Base-by-base conservation (phyloP, 2,888 invertebrate species). In the Fissipunctia ypsillon region DNA sequence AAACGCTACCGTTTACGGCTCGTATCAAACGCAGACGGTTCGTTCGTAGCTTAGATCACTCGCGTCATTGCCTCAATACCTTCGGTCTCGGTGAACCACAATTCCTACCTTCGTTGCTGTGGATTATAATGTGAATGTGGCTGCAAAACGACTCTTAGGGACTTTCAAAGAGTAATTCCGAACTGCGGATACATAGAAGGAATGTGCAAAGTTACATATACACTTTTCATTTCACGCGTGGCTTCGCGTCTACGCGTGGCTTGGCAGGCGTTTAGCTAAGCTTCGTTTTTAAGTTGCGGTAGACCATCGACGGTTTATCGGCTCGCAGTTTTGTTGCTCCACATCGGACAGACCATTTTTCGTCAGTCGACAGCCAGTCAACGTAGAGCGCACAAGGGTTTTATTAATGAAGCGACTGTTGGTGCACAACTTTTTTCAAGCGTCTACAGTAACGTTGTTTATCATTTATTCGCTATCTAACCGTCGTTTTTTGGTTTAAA, bases 151-250 rank as follows among this genome's bases (percentile, higher is more conserved):
- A 70, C 57, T 69, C 28, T 65, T 54, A 56, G 14, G 41, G 41
- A 61, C 48, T 66, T 25, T 31, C 12, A 50, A 63, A 69, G 45
- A 28, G 61, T 66, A 71, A 67, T 74, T 71, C 50, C 10, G 22
- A 73, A 69, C 25, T 61, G 54, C 57, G 59, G 45, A 69, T 56
- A 69, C 35, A 65, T 63, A 31, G 56, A 60, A 69, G 61, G 48
- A 73, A 80, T 83, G 61, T 85, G 76, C 59, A 54, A 73, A 77
- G 74, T 75, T 76, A 66, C 22, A 64, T 69, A 68, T 68, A 41
- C 71, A 38, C 64, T 65, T 69, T 74, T 69, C 68, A 83, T 83
- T 80, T 73, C 73, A 61, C 75, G 77, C 73, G 57, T 72, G 73
- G 72, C 35, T 76, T 50, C 54, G 45, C 48, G 22, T 12, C 14